These are phyloP conservation scores for Drosophila atroscutellata DNA, from an alignment of 2,888 invertebrate species.

Conservation along the genomic window DNA sequence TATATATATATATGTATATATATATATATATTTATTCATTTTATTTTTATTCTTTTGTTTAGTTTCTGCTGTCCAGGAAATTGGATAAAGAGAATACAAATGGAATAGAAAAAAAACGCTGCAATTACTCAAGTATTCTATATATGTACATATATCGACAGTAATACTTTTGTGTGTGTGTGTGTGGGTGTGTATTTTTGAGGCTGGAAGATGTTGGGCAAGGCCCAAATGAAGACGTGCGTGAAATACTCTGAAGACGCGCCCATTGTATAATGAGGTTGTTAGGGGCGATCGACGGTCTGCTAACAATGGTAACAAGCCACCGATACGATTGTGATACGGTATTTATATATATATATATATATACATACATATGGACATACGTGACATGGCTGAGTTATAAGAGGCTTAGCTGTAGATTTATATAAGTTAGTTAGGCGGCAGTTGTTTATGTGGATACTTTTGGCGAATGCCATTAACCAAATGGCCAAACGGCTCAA, in stretches of 20 bases:
- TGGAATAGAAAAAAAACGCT: not conserved
- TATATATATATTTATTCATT: not conserved
- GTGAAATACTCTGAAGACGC: constrained; percentile 34
- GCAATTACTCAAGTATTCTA: constrained; percentile 2
- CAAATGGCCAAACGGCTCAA: constrained; percentile 61
- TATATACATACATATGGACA: constrained; percentile 3
- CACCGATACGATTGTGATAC: constrained; percentile 8
- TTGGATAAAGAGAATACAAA: constrained; percentile 3
- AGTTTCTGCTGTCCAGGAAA: not conserved
- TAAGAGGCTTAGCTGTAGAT: constrained; percentile 51
- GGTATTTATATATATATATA: not conserved
- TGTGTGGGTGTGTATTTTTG: not conserved
- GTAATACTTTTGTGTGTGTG: not conserved
- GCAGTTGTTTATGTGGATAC: constrained; percentile 16
- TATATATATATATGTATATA: not conserved
- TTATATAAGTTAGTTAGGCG: constrained; percentile 62
- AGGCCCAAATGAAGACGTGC: constrained; percentile 40
- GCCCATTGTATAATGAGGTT: constrained; percentile 45
- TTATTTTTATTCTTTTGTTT: not conserved
- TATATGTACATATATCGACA: not conserved
- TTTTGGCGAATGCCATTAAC: constrained; percentile 68
- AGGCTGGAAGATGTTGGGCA: constrained; percentile 37
- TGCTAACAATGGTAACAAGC: constrained; percentile 20
- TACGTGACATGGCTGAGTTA: constrained; percentile 64
- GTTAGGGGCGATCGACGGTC: constrained; percentile 7